Percentiles rank a stretch among this genome's conserved stretches.
Evolutionary conservation across 2,797 vertebrate species (phyloP).

Genomic region (Bradypus variegatus): DNA sequence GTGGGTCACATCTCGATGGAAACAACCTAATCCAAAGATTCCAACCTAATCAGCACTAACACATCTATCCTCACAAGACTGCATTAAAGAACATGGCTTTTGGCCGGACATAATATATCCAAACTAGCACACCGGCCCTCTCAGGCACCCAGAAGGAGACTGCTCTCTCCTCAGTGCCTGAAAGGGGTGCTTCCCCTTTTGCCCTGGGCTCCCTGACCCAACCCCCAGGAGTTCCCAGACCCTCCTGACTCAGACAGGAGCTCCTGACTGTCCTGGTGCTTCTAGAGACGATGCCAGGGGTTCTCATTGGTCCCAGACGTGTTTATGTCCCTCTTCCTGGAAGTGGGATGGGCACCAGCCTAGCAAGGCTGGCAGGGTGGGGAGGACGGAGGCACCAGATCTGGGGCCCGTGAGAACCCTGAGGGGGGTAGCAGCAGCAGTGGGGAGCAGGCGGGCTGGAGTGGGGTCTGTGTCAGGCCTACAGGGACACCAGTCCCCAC

Average conservation of each 20-base stretch:
- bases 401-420: not conserved
- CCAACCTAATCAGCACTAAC: too few species aligned
- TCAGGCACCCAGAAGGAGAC: not conserved
- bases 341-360: conserved; percentile 10
- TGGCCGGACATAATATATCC: too few species aligned
- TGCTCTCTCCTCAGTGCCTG: not conserved
- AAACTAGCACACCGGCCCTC: too few species aligned
- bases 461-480: too few species aligned
- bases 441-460: not conserved
- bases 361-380: not conserved
- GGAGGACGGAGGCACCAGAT: not conserved
- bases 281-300: conserved; percentile 43
- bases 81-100: too few species aligned
- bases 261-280: not conserved
- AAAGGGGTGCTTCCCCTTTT: not conserved
- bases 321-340: conserved; percentile 51
- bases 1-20: too few species aligned
- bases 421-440: not conserved
- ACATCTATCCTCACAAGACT: too few species aligned
- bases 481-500: not conserved
- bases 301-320: not conserved
- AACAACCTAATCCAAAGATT: too few species aligned
- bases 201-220: not conserved
- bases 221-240: not conserved
- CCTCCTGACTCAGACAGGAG: not conserved